These are phyloP conservation scores for Lepidothrix coronata DNA, from an alignment of 2,113 vertebrate genomes.

Conservation along the genomic window DNA sequence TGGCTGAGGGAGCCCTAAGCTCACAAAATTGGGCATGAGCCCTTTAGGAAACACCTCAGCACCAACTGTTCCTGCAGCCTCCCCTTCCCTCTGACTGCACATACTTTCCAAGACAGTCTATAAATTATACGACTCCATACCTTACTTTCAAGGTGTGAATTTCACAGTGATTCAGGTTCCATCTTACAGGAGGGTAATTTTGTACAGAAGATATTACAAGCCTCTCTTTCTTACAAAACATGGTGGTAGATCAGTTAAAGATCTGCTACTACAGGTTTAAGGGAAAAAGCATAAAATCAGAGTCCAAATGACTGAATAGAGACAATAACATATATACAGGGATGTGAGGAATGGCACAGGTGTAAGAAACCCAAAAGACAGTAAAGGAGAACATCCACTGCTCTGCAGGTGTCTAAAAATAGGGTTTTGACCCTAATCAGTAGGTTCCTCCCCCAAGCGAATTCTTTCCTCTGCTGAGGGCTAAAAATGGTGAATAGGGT, in stretches of 20 bases:
- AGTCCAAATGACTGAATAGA: neutral
- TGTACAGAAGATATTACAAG: neutral
- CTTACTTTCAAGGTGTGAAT: neutral
- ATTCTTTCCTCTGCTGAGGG: neutral
- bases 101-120: neutral
- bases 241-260: neutral
- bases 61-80: neutral
- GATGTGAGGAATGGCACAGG: neutral
- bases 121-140: neutral
- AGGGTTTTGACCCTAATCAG: neutral
- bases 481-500: neutral
- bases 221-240: accelerated
- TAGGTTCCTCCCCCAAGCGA: neutral
- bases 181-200: neutral
- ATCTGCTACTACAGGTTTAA: neutral
- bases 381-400: neutral
- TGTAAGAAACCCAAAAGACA: neutral
- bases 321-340: neutral
- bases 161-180: neutral
- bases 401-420: neutral
- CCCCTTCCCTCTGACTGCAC: accelerated
- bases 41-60: neutral
- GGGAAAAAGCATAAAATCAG: neutral
- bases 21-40: accelerated
- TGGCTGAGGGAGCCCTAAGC: neutral